phyloP scores from a whole-genome alignment of 2,888 invertebrate genomes.

The Melipona beecheii region DNA sequence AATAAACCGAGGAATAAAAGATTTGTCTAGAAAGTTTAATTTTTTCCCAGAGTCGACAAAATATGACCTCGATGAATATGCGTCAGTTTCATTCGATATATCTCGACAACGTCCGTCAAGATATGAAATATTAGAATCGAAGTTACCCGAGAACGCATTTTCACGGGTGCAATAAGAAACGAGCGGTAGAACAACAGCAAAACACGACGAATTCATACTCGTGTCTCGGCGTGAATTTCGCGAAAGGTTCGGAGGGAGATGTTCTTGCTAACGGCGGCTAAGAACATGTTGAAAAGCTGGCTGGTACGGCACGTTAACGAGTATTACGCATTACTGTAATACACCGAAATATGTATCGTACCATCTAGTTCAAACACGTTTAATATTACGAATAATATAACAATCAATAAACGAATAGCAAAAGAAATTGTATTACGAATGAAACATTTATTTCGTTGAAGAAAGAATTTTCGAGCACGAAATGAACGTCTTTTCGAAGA shows the following conservation, averaged over 20 bases:
- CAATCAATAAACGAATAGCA: too few relatives aligned
- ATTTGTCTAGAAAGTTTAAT: neutral
- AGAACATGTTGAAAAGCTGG: slow-evolving; percentile 44
- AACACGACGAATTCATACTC: slow-evolving; percentile 23
- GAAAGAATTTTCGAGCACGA: too few relatives aligned
- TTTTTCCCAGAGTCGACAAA: too few relatives aligned
- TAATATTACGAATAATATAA: too few relatives aligned
- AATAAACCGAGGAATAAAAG: neutral
- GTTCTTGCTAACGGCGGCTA: slow-evolving; percentile 34
- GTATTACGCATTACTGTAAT: slow-evolving; percentile 32
- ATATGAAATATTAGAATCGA: neutral
- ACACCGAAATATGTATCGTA: slow-evolving; percentile 12
- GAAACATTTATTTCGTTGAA: too few relatives aligned
- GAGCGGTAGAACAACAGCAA: neutral
- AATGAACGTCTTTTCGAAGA: too few relatives aligned
- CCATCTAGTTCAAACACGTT: neutral
- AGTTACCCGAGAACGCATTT: neutral
- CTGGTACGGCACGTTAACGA: slow-evolving; percentile 48
- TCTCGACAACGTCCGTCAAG: neutral
- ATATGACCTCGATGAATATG: neutral
- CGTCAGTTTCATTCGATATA: neutral
- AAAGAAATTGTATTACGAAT: too few relatives aligned
- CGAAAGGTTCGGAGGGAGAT: slow-evolving; percentile 3
- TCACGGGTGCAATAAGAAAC: neutral
- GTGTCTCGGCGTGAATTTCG: slow-evolving; percentile 25